Conservation (phyloP, 2,797 vertebrate genomes). For the Tinamus major region DNA sequence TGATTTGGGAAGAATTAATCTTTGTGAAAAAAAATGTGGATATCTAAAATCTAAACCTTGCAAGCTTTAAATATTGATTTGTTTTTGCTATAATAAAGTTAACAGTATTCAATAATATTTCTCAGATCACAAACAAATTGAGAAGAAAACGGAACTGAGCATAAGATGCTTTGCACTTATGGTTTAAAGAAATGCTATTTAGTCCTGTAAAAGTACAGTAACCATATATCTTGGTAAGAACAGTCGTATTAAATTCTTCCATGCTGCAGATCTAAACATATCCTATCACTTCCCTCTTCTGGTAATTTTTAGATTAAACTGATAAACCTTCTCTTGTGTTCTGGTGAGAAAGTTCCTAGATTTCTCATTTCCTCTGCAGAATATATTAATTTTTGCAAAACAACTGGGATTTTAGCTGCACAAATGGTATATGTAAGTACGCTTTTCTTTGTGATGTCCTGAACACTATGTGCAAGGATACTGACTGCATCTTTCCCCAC, state of each 20-base stretch:
- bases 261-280: not conserved
- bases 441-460: not conserved
- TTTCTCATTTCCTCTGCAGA: not conserved
- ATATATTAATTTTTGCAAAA: not conserved
- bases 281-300: not conserved
- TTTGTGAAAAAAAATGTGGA: not conserved
- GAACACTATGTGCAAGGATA: not conserved
- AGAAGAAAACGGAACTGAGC: not conserved
- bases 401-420: not conserved
- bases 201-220: not conserved
- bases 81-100: not conserved
- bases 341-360: not conserved
- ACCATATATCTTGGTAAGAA: not conserved
- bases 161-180: not conserved
- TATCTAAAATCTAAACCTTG: not conserved
- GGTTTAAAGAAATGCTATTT: not conserved
- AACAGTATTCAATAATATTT: not conserved
- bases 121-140: not conserved
- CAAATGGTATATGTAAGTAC: not conserved
- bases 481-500: not conserved
- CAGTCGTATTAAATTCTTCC: not conserved
- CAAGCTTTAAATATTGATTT: not conserved
- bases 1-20: slow-evolving; percentile 11
- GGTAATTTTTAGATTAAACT: not conserved
- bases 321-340: not conserved